Evolutionary conservation across 2,888 invertebrate genomes (phyloP).

Genomic region (Teleiodes luculella): DNA sequence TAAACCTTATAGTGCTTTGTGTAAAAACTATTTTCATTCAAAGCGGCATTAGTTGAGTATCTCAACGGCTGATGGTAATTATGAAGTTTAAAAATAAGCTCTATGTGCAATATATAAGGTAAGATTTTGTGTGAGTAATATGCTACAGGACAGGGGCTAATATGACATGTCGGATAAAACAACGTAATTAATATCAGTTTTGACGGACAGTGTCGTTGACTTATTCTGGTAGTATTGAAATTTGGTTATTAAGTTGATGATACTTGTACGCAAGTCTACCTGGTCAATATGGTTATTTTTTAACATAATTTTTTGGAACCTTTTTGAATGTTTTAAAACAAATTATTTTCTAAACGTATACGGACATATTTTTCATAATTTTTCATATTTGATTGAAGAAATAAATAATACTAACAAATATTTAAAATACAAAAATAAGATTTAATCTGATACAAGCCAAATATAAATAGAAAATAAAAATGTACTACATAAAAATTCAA

Average conservation of each 20-base stretch:
- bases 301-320: too few relatives aligned
- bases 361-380: too few relatives aligned
- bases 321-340: too few relatives aligned
- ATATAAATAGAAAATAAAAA: too few relatives aligned
- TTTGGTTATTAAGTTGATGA: background rate
- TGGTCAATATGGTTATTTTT: too few relatives aligned
- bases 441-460: too few relatives aligned
- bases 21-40: background rate
- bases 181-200: constrained; percentile 11
- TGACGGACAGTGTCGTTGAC: constrained; percentile 11
- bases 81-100: background rate
- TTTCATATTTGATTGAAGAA: too few relatives aligned
- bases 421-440: too few relatives aligned
- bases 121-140: background rate
- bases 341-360: too few relatives aligned
- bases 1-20: background rate
- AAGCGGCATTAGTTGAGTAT: background rate
- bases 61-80: constrained; percentile 1
- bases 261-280: too few relatives aligned
- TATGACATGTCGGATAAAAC: constrained; percentile 9
- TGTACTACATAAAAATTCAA: too few relatives aligned
- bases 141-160: background rate
- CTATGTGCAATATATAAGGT: background rate
- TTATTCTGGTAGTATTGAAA: background rate
- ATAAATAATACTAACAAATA: too few relatives aligned